Evolutionary conservation across 2,888 invertebrate genomes (phyloP), one percentile per base, ranked within the genome.

Genomic region (Scrobipalpa costella): DNA sequence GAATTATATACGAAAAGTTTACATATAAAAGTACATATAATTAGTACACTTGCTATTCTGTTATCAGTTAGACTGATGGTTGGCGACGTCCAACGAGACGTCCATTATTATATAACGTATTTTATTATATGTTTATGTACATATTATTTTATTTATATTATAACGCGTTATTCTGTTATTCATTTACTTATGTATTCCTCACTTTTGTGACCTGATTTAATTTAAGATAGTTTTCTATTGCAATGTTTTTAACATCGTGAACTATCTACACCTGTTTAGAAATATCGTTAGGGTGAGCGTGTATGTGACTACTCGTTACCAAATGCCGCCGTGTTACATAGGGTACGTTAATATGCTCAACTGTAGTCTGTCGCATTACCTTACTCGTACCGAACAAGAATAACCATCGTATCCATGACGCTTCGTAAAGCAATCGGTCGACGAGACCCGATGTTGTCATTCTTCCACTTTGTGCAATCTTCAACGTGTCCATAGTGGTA

Each of bases 121-220:
- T 76, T 69, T 77, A 75, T 72, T 73, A 73, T 77, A 73, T 79
- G 73, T 79, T 76, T 79, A 74, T 75, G 75, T 75, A 75, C 78
- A 74, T 81, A 78, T 78, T 76, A 65, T 64, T n/a, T n/a, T 27
- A 64, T 70, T 71, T 73, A 69, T 68, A 64, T 64, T 65, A 61
- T 68, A 66, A 65, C 63, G 64, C 64, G 69, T 68, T 68, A 62
- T 71, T 66, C 69, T 68, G 55, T 34, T 55, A 55, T 34, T 55
- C 34, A 75, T 75, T 71, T 76, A 71, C 77, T 79, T 82, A 80
- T 82, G 76, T 84, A 81, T 84, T 81, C 81, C 85, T 88, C 85
- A 86, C 87, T 90, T 86, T 81, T 90, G 90, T 90, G 90, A 91
- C 90, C 90, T 90, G 90, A 90, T 90, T 90, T 90, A 87, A 84